phyloP scores from a whole-genome alignment of 2,888 invertebrate genomes.

The Drosophila nigritarsus region DNA sequence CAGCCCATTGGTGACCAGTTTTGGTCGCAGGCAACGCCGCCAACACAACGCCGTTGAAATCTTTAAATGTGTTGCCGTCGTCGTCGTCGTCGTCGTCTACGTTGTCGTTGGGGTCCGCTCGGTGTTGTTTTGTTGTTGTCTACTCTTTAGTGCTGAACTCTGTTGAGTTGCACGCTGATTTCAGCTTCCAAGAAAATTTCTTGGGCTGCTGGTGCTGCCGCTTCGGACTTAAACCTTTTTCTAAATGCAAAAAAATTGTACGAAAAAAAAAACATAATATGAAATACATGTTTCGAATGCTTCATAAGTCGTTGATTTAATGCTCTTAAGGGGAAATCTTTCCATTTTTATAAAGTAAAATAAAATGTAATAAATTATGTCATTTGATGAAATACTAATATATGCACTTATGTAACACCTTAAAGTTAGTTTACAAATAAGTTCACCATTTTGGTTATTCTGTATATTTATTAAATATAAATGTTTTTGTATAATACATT shows the following conservation, averaged over 20 bases:
- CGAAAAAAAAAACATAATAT: slow-evolving; percentile 12
- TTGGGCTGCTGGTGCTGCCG: slow-evolving; percentile 28
- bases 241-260: slow-evolving; percentile 49
- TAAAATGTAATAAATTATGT: not conserved
- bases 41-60: slow-evolving; percentile 58
- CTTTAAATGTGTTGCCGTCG: slow-evolving; percentile 51
- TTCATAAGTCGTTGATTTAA: slow-evolving; percentile 7
- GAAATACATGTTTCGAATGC: slow-evolving; percentile 16
- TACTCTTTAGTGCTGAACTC: slow-evolving; percentile 42
- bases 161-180: slow-evolving; percentile 45
- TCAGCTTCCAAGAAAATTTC: slow-evolving; percentile 71
- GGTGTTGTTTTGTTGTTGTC: slow-evolving; percentile 39
- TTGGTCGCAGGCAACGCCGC: slow-evolving; percentile 56
- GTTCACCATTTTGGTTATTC: not conserved
- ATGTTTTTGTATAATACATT: not conserved
- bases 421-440: not conserved
- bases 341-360: not conserved
- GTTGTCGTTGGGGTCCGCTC: slow-evolving; percentile 10
- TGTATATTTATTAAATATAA: no score
- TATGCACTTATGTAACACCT: not conserved
- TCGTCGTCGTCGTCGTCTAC: slow-evolving; percentile 27
- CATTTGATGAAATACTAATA: not conserved
- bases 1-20: slow-evolving; percentile 52
- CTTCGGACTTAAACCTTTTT: slow-evolving; percentile 38
- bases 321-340: slow-evolving; percentile 12